These are phyloP conservation scores for Chloroceryle inda DNA, from an alignment of 2,797 vertebrate species.

Conservation along the genomic window DNA sequence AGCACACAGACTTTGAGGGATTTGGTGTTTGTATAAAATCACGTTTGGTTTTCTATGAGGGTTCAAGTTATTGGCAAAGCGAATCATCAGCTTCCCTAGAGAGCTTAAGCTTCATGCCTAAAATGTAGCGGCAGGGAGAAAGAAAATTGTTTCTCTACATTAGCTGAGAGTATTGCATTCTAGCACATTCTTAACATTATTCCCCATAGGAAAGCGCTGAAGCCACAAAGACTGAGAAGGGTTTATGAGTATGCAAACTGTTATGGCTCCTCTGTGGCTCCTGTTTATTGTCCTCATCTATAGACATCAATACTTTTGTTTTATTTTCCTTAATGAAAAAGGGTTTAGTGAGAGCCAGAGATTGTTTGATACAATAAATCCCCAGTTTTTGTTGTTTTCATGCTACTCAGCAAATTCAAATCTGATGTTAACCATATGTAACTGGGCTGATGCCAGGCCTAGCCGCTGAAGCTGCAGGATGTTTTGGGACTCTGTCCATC, in stretches of 20 bases:
- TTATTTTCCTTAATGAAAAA: slow-evolving; percentile 66
- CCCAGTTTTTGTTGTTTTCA: not conserved
- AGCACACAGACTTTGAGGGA: not conserved
- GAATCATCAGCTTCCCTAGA: not conserved
- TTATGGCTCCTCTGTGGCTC: slow-evolving; percentile 39
- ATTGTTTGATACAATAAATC: slow-evolving; percentile 35
- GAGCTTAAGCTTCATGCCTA: slow-evolving; percentile 4
- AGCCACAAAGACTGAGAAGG: not conserved
- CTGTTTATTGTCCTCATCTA: slow-evolving; percentile 55
- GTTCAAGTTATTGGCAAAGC: not conserved
- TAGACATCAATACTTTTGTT: slow-evolving; percentile 45
- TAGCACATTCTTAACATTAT: slow-evolving; percentile 10
- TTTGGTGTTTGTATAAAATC: rapidly evolving
- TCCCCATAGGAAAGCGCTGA: not conserved
- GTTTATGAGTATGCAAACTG: slow-evolving; percentile 58
- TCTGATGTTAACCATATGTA: slow-evolving; percentile 3
- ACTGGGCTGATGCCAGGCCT: not conserved
- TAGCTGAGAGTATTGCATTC: not conserved
- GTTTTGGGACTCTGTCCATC: slow-evolving; percentile 1
- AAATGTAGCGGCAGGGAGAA: not conserved
- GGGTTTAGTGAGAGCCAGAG: not conserved
- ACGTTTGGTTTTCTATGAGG: not conserved
- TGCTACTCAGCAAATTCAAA: not conserved
- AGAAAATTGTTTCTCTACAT: slow-evolving; percentile 20
- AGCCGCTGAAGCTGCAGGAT: not conserved